Evolutionary conservation across 2,888 invertebrate species (phyloP).

Genomic region (Harmothoe impar): DNA sequence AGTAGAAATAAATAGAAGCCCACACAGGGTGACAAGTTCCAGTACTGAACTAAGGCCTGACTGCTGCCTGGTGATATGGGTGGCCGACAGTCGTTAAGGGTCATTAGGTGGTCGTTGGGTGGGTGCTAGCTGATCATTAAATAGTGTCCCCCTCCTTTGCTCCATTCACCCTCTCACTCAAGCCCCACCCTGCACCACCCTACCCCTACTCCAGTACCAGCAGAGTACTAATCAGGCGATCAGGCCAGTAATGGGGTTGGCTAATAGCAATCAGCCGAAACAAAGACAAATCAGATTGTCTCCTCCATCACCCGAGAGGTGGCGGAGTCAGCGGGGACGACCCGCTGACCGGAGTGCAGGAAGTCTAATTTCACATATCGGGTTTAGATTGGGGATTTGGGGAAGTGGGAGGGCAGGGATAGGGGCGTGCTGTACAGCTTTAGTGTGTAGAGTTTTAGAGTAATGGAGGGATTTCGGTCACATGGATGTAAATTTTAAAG

Average conservation of each 20-base stretch:
- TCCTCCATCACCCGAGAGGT: background rate
- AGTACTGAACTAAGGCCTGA: too few relatives aligned
- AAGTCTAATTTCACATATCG: background rate
- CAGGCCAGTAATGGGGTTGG: background rate
- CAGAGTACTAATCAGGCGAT: background rate
- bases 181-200: too few relatives aligned
- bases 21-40: too few relatives aligned
- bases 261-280: background rate
- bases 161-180: background rate
- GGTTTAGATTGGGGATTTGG: background rate
- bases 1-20: too few relatives aligned
- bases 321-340: background rate
- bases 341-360: background rate
- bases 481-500: too few relatives aligned
- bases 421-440: too few relatives aligned
- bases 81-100: background rate
- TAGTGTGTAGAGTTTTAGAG: too few relatives aligned
- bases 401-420: too few relatives aligned
- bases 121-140: background rate
- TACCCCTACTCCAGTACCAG: background rate
- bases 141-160: background rate
- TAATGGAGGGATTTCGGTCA: too few relatives aligned
- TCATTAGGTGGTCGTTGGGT: slow-evolving; percentile 11
- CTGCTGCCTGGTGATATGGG: too few relatives aligned
- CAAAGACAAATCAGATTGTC: slow-evolving; percentile 6